Evolutionary conservation across 2,113 vertebrate genomes (phyloP), one percentile per base, ranked within the genome.

Genomic region (Melanerpes aurifrons): DNA sequence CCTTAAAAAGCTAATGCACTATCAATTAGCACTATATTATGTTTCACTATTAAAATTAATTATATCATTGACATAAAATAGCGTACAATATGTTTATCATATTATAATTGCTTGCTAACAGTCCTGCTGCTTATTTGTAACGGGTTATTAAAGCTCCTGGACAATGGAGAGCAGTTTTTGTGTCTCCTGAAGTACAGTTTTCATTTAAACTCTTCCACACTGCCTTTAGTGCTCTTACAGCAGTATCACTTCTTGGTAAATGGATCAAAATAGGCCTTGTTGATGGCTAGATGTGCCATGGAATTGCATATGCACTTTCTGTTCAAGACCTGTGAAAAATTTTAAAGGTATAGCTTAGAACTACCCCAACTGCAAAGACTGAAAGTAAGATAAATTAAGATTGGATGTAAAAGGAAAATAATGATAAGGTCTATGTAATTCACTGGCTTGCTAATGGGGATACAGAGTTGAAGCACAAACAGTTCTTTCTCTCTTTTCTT

Each of bases 1-100:
- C 71, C 32, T 53, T 89, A 90, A 95, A 95, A 93, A 94, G 58
- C 22, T 85, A 93, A 85, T 57, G 8, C 17, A 35, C 43, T 69
- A 69, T 93, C 43, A 84, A 82, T 91, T 96, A 95, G 5, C 32
- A 45, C 13, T 50, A 16, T 54, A 63, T 90, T 85, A 88, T 79
- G 8, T 84, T 94, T 92, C 64, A 86, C 93, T 94, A 92, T 87
- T 95, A 86, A 95, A 93, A 91, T 86, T 6, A 90, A 66, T 83
- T 63, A 47, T 57, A 81, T 87, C 15, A 67, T 37, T 87, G 91
- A 78, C 37, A 85, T 74, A 79, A 83, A 59, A 72, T 47, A 90
- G 69, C 72, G 43, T 62, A 54, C 54, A 75, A 82, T 35, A 62
- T 26, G 26, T 90, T 94, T 78, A 24, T 92, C 45, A 59, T 82